A percentile compares a stretch with the other conserved stretches of the same genome.
phyloP scores from a whole-genome alignment of 2,797 vertebrate genomes.

The Enteromius anoplus region DNA sequence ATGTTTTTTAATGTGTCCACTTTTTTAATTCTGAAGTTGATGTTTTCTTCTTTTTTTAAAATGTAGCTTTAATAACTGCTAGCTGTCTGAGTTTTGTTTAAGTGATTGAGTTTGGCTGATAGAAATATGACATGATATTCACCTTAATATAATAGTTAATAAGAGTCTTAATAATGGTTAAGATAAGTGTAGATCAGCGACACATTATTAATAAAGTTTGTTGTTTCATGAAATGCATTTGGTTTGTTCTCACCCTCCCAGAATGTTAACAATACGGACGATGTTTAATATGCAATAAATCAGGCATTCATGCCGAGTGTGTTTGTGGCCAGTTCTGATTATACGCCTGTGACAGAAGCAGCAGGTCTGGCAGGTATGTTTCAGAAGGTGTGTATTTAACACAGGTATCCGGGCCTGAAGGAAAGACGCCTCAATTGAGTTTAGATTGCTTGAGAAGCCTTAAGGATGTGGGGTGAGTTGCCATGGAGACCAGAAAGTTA shows the following conservation, averaged over 20 bases:
- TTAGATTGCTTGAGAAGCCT: constrained; percentile 30
- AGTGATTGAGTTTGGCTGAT: neutral
- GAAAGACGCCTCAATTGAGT: constrained; percentile 17
- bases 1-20: too few relatives aligned
- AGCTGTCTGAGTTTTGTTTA: neutral
- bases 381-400: constrained; percentile 25
- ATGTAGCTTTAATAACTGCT: neutral
- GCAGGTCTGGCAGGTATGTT: neutral
- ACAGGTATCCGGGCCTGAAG: neutral
- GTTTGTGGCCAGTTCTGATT: neutral
- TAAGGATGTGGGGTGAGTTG: constrained; percentile 29
- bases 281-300: neutral
- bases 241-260: neutral
- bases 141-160: neutral
- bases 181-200: neutral
- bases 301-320: neutral
- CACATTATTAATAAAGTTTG: neutral
- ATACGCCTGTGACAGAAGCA: neutral
- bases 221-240: neutral
- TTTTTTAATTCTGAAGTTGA: too few relatives aligned
- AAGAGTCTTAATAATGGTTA: too few relatives aligned
- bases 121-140: neutral
- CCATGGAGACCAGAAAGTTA: constrained; percentile 35
- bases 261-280: neutral
- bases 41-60: neutral